Evolutionary conservation across 2,113 vertebrate genomes (phyloP), one percentile per base, ranked within the genome.

Genomic region (Marmota monax): DNA sequence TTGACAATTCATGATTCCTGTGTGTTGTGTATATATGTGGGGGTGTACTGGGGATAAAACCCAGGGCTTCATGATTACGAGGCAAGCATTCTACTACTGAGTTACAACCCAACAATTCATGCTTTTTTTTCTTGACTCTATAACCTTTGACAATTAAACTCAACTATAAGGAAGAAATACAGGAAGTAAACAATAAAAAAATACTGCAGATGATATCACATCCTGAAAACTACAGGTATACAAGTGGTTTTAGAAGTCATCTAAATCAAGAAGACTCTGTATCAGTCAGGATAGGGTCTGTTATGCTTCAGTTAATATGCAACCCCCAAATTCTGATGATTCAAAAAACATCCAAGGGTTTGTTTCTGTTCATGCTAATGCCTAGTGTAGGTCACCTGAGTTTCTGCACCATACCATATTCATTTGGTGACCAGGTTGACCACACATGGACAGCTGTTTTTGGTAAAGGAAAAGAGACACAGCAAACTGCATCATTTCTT

Each of bases 91-190:
- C 48, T 17, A 34, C 67, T 23, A 61, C 65, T 61, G 27, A 83
- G 51, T 45, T 48, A 20, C 37, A 61, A n/a, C 34, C 69, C 18
- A 39, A 79, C 37, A 88, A 73, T 83, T 92, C 12, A 10, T 70
- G 42, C 70, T 80, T 86, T 80, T 45, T 45, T 82, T 79, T 72
- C 78, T 23, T 96, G 72, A 77, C 61, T 90, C 84, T 48, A 29
- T 82, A 77, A 53, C 48, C 23, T 96, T 32, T 90, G 85, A 69
- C 34, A 77, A 42, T 78, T 83, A 92, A 90, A 73, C n/a, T 96
- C 61, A 92, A 53, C 25, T 70, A 11, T 39, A 82, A 76, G 45
- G 39, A 85, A 65, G 51, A 93, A 95, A 39, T 32, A 67, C 77
- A 76, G 34, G 12, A 84, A 92, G 73, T 84, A 96, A 79, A 69